Conservation (phyloP, 2,113 vertebrate species). For the Protobothrops mucrosquamatus region DNA sequence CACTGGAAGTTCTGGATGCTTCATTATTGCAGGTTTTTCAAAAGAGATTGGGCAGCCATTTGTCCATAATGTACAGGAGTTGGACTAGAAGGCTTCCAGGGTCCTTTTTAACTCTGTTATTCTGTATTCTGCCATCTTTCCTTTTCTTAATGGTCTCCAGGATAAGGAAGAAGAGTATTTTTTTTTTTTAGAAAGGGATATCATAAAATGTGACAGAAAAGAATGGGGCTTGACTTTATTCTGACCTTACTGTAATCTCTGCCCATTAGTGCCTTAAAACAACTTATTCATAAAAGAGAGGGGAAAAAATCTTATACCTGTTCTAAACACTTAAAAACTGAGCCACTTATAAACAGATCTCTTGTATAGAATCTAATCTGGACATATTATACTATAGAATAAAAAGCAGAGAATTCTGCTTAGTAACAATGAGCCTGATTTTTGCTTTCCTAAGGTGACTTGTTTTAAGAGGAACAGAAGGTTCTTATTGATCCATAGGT, state of each 20-base stretch:
- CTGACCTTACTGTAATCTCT: background rate
- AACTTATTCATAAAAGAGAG: background rate
- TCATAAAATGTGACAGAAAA: background rate
- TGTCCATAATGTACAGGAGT: background rate
- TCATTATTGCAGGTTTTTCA: background rate
- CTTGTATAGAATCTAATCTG: background rate
- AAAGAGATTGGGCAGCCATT: background rate
- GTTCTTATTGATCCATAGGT: slow-evolving; percentile 43
- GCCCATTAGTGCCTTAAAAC: background rate
- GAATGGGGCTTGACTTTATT: background rate
- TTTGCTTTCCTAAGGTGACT: background rate
- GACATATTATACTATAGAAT: background rate
- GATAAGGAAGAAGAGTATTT: background rate
- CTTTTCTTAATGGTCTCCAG: background rate
- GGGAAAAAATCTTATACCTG: background rate
- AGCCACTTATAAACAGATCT: background rate
- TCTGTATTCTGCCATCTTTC: background rate
- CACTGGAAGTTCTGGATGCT: background rate
- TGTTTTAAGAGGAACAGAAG: background rate
- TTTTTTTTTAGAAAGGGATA: background rate
- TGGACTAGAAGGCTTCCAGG: background rate
- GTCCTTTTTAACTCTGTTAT: background rate
- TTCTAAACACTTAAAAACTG: background rate
- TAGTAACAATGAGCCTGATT: background rate
- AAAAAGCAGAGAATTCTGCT: background rate